A percentile compares a stretch with the other conserved stretches of the same genome.
Evolutionary conservation across 2,888 invertebrate genomes (phyloP).

Genomic region (Mellilla xanthometata): DNA sequence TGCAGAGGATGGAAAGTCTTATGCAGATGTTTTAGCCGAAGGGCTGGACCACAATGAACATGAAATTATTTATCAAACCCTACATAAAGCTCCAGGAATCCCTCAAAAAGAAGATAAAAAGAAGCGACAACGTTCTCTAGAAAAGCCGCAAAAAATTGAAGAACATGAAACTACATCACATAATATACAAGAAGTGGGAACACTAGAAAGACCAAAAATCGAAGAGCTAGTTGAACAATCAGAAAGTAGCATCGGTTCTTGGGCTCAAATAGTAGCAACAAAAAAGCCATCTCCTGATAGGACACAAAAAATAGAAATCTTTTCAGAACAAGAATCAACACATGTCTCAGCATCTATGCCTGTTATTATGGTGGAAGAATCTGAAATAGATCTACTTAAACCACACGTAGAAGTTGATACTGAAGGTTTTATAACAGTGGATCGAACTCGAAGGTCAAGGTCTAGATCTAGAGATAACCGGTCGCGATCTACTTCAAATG

Average conservation of each 20-base stretch:
- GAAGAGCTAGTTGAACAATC: slow-evolving; percentile 24
- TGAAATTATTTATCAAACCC: slow-evolving; percentile 15
- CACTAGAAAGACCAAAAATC: slow-evolving; percentile 23
- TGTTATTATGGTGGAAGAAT: slow-evolving; percentile 63
- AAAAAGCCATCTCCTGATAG: slow-evolving; percentile 61
- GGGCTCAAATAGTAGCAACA: slow-evolving; percentile 71
- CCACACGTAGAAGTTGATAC: slow-evolving; percentile 54
- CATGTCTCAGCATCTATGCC: slow-evolving; percentile 27
- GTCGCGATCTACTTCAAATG: slow-evolving; percentile 49
- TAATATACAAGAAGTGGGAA: no score
- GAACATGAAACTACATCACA: slow-evolving; percentile 20
- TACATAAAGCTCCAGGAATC: slow-evolving; percentile 5
- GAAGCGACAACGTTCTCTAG: slow-evolving; percentile 23
- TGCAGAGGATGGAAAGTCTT: slow-evolving; percentile 84
- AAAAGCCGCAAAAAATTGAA: slow-evolving; percentile 24
- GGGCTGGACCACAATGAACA: slow-evolving; percentile 41
- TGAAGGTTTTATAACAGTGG: slow-evolving; percentile 76
- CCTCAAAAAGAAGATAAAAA: slow-evolving; percentile 30
- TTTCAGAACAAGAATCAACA: slow-evolving; percentile 21
- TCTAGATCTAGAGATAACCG: slow-evolving; percentile 78
- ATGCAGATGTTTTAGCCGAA: slow-evolving; percentile 86
- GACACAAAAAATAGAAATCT: slow-evolving; percentile 38
- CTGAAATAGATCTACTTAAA: slow-evolving; percentile 47
- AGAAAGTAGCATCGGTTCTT: slow-evolving; percentile 48
- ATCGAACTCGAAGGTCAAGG: slow-evolving; percentile 72